Base-by-base conservation (phyloP, 1,140 invertebrate species). In the Lamellibrachia luymesi region DNA sequence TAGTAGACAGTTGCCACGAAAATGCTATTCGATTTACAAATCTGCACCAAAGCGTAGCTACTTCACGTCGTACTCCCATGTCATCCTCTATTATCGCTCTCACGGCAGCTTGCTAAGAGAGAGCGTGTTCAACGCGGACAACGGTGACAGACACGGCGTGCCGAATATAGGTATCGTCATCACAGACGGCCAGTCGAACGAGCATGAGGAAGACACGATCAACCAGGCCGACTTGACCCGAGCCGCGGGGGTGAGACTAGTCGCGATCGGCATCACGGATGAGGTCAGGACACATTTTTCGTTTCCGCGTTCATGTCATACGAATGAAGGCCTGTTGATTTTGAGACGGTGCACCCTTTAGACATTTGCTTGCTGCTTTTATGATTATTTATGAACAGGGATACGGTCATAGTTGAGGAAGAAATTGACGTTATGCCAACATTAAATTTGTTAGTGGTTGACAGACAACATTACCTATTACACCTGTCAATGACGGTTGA, bases 111-210 rank as follows among this genome's bases (percentile, higher is more conserved):
- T 80, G 17, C 27, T 93, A 17, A 17, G 64, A 27, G 50, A 92
- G 38, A 38, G 50, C 13, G 5, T 92, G 80, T 93, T 93, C 52
- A 2, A 27, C 49, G 7, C 64, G 27, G 89, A 22, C 25, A 92
- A 92, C 51, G 93, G 93, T 5, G 94, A 92, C 52, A 56, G 94
- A 7, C 50, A 90, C 27, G 93, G 92, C 49, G 94, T 93, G 10
- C 92, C 93, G 17, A 94, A 94, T 52, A 52, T 95, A n/a, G 94
- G 93, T 50, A 92, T 95, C n/a, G 93, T 95, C 2, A 93, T 95
- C 56, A 95, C 95, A 0, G 95, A 95, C 64, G 95, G 95, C 6
- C 17, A 91, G 38, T 95, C 95, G 8, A 94, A 96, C 94, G 94
- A 95, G 50, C 94, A 94, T 80, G 92, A 51, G 64, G 92, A 92